phyloP scores from a whole-genome alignment of 2,888 invertebrate genomes.

The Apamea sordens region DNA sequence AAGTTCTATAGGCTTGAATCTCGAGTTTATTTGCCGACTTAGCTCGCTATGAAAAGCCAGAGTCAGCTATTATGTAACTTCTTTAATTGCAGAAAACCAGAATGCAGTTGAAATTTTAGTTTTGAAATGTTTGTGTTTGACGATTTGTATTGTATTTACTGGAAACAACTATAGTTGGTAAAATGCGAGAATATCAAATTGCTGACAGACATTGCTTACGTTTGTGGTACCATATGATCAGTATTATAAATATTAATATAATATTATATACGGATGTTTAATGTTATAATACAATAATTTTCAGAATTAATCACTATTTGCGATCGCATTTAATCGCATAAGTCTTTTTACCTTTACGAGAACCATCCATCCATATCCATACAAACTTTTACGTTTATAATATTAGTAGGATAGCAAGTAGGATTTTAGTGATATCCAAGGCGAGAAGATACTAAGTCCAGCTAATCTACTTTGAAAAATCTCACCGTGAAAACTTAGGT shows the following conservation, averaged over 20 bases:
- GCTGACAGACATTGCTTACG: neutral
- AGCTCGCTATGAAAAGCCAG: neutral
- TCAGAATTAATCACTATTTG: neutral
- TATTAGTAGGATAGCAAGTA: no score
- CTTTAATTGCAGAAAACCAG: no score
- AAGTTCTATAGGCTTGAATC: neutral
- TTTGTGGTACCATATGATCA: neutral
- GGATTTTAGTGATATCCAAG: neutral
- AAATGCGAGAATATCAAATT: neutral
- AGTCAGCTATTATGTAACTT: no score
- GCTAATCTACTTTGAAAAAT: no score
- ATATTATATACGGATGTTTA: no score
- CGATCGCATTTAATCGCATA: neutral
- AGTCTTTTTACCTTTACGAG: neutral
- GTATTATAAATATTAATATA: neutral
- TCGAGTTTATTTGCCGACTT: constrained; percentile 5
- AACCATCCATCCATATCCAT: no score
- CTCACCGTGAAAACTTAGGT: no score
- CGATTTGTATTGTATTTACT: neutral
- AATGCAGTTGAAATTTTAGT: neutral
- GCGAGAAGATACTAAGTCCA: neutral
- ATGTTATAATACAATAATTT: neutral
- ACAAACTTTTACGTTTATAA: no score
- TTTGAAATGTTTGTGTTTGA: neutral
- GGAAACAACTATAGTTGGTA: neutral